Percentiles rank a stretch among this genome's conserved stretches.
Evolutionary conservation across 2,113 vertebrate species (phyloP).

Genomic region (Nibea coibor): DNA sequence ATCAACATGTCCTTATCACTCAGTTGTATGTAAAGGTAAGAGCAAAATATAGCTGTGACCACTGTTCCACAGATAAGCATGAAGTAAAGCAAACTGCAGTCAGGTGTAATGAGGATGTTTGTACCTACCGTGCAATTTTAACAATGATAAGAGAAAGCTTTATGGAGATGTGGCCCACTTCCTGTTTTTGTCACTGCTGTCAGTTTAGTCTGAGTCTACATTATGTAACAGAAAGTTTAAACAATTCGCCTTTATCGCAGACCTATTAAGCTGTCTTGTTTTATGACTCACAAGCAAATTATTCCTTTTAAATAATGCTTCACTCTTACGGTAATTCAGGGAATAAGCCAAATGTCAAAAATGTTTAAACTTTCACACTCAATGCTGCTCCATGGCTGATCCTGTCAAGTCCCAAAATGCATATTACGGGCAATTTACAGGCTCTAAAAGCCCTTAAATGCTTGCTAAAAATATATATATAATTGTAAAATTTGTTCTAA

Average conservation of each 20-base stretch:
- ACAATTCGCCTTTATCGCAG: not conserved
- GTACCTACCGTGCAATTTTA: not conserved
- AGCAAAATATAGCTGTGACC: not conserved
- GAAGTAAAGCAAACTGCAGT: not conserved
- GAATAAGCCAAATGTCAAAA: constrained; percentile 14
- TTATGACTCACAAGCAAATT: constrained; percentile 45
- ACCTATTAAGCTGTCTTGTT: constrained; percentile 19
- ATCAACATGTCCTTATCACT: not conserved
- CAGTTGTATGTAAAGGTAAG: not conserved
- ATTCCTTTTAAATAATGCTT: constrained; percentile 20
- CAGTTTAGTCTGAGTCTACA: constrained; percentile 11
- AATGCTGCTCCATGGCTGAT: constrained; percentile 8
- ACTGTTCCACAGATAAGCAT: not conserved
- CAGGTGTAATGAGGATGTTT: not conserved
- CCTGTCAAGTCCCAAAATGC: not conserved
- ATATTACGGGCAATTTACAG: not conserved
- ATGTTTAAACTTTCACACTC: constrained; percentile 20
- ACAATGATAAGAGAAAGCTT: constrained; percentile 10
- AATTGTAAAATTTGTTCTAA: not conserved
- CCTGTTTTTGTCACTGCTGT: constrained; percentile 12
- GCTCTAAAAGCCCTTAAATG: not conserved
- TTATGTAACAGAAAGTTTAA: constrained; percentile 12
- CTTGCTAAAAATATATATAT: not conserved
- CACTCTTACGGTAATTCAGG: constrained; percentile 1
- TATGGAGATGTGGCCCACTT: not conserved